Base-by-base conservation (phyloP, 1,140 invertebrate genomes). In the Triops cancriformis region DNA sequence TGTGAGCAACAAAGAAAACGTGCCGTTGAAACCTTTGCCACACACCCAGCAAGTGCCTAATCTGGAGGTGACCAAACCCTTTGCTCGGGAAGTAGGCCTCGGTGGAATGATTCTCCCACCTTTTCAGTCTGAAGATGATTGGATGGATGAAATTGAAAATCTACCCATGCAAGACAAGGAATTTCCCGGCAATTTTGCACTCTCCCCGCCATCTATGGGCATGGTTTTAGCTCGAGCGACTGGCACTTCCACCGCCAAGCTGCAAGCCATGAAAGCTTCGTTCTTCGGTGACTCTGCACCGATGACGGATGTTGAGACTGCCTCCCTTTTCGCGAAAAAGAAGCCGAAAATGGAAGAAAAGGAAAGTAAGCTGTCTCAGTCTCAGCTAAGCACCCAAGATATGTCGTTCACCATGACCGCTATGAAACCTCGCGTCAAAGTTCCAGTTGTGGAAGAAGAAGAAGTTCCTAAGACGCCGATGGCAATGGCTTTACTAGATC, bases 241-340 rank as follows among this genome's bases (percentile, higher is more conserved):
- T 73, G 90, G 89, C 31, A 88, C 89, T 1, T 87, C 89, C 79
- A 85, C 89, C 28, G 88, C 89, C 79, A 90, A 89, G 81, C 86
- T 95, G 28, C 93, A 95, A 82, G 85, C 94, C 7, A 94, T 95
- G 93, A 95, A 95, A 83, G 92, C 92, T 0, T 94, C 92, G 1
- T 90, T 95, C 81, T 91, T 91, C 82, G 84, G 85, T 23, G 83
- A 64, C 51, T 64, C 51, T 10, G 6, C 51, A 6, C 51, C 14
- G 10, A 18, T 7, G 18, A 23, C 5, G 23, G 51, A 64, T 23
- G 9, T 64, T 9, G 51, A 64, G 23, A 18, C 14, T 5, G 5
- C 10, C 5, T 64, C 51, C 10, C 14, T 64, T 23, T 64, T 64
- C 51, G 14, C 51, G 14, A 64, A 64, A 64, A 64, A 64, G 51